Conservation (phyloP, 2,888 invertebrate genomes). For the Boloria euphrosyne region DNA sequence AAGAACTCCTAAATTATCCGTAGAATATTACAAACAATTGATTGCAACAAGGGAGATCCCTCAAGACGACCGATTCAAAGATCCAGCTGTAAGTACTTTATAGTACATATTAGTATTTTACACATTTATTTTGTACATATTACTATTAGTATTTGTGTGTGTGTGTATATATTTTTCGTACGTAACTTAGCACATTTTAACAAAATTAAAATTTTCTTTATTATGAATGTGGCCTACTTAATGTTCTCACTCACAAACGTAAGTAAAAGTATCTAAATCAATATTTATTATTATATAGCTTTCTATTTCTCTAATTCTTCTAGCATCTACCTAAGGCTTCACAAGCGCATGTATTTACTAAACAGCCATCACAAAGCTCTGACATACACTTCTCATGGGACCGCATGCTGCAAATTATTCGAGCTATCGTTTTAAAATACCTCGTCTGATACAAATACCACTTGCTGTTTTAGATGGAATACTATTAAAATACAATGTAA, state of each 20-base stretch:
- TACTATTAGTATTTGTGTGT: background rate
- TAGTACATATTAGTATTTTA: background rate
- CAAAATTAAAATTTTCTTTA: no score
- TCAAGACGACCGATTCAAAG: conserved; percentile 64
- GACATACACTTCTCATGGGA: background rate
- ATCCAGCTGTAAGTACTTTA: conserved; percentile 59
- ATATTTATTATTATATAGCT: background rate
- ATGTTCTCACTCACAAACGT: background rate
- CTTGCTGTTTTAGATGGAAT: no score
- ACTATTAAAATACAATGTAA: no score
- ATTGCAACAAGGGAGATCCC: conserved; percentile 73
- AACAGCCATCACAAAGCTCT: background rate
- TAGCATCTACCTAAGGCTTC: background rate
- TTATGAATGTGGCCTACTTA: no score
- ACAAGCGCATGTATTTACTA: background rate
- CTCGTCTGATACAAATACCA: background rate
- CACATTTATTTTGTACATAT: no score
- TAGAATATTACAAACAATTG: conserved; percentile 80
- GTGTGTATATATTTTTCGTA: background rate
- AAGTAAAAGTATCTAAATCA: background rate
- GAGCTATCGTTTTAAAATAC: background rate
- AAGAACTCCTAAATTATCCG: conserved; percentile 86
- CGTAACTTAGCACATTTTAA: no score
- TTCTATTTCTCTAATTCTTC: background rate
- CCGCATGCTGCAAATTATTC: background rate